Evolutionary conservation across 2,797 vertebrate genomes (phyloP).

Genomic region (Florisuga fusca): DNA sequence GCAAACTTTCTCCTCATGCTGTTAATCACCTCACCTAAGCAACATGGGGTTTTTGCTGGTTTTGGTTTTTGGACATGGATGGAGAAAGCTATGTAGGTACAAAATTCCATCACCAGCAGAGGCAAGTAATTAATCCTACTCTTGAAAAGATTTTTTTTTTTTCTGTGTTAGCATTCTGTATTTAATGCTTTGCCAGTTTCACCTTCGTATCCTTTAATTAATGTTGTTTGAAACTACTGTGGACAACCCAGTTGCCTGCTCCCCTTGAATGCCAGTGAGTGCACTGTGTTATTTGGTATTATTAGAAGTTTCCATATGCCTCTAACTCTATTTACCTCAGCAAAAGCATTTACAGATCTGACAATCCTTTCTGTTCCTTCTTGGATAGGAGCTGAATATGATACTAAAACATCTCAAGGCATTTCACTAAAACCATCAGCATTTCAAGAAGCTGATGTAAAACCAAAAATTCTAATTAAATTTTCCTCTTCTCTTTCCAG

Average conservation of each 20-base stretch:
- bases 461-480: neutral
- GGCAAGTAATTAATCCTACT: neutral
- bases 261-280: neutral
- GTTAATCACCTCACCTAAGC: neutral
- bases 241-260: neutral
- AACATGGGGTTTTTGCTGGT: neutral
- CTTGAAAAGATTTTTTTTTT: neutral
- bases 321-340: neutral
- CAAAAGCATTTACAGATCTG: neutral
- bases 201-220: neutral
- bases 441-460: neutral
- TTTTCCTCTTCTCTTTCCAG: neutral
- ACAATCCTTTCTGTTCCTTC: neutral
- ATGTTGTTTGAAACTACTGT: neutral
- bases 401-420: neutral
- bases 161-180: neutral
- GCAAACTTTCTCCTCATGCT: neutral
- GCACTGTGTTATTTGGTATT: neutral
- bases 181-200: neutral
- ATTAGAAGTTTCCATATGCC: neutral
- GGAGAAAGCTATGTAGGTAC: neutral
- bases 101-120: neutral
- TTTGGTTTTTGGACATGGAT: neutral
- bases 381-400: neutral
- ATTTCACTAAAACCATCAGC: neutral